Evolutionary conservation across 1,140 invertebrate species (phyloP), one percentile per base, ranked within the genome.

Genomic region (Drosophila nigrodunni): DNA sequence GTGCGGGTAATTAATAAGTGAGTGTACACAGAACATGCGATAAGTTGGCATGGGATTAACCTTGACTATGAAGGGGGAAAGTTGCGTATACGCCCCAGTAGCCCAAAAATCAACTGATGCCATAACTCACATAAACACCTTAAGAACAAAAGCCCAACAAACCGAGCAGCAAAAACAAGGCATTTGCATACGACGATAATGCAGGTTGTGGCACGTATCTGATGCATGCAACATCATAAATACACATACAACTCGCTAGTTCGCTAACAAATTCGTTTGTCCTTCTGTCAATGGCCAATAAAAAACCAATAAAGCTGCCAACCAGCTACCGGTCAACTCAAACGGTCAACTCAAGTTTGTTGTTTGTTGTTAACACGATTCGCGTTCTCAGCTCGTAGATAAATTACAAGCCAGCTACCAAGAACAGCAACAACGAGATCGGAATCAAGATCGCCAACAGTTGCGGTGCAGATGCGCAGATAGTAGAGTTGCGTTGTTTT

Each of bases 291-390:
- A 90, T 89, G 86, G 87, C 78, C 90, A 80, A 92, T 92, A 92
- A 92, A 92, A 92, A 92, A 77, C 86, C 85, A 90, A 89, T 89
- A 89, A 89, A 89, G 85, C 86, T 90, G 85, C 86, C 85, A 89
- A 41, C 54, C 54, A 57, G 18, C 54, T 39, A 60, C 58, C 78
- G 67, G 50, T 30, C 25, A 30, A 30, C 25, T 30, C 66, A 62
- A 60, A 41, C 58, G 44, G 11, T 30, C 25, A 30, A 30, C 25
- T 30, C 58, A 69, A 50, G 44, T 49, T 34, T 50, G 67, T 10
- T 61, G 44, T 49, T 34, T 50, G 67, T 10, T 61, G 83, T 88
- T 83, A 88, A 88, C 80, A 80, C 77, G 75, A 77, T 74, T 80
- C 50, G 61, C 37, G 70, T 54, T 50, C 47, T 15, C 64, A 37